Percentiles rank a stretch among this genome's conserved stretches.
phyloP scores from a whole-genome alignment of 2,888 invertebrate species.

The Phalera bucephala region DNA sequence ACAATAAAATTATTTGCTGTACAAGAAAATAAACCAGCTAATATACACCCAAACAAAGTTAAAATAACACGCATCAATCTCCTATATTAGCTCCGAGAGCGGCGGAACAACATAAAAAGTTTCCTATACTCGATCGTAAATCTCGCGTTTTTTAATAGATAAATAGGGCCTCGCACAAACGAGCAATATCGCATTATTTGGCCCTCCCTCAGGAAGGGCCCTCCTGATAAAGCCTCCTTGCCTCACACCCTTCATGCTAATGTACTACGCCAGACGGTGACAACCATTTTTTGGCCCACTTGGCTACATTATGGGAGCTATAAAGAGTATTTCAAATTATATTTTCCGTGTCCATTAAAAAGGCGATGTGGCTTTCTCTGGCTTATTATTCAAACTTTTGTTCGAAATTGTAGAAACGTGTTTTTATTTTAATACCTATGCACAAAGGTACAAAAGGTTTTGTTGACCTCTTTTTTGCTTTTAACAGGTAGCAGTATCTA shows the following conservation, averaged over 20 bases:
- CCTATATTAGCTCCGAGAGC: conserved; percentile 69
- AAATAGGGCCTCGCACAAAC: conserved; percentile 82
- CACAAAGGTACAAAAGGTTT: conserved; percentile 28
- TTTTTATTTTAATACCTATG: conserved; percentile 21
- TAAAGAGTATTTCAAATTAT: conserved; percentile 83
- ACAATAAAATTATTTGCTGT: conserved; percentile 22
- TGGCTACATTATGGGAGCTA: conserved; percentile 78
- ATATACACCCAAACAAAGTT: conserved; percentile 47
- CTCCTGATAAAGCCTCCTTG: conserved; percentile 80
- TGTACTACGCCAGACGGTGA: conserved; percentile 82
- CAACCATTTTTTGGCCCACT: conserved; percentile 83
- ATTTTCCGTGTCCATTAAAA: conserved; percentile 80
- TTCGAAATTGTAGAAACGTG: conserved; percentile 34
- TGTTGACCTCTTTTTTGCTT: conserved; percentile 36
- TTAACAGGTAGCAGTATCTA: conserved; percentile 60
- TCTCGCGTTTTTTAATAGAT: conserved; percentile 82
- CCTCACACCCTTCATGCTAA: conserved; percentile 82
- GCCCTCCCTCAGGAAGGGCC: conserved; percentile 82
- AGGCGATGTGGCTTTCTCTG: conserved; percentile 65
- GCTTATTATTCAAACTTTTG: conserved; percentile 59
- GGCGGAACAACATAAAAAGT: conserved; percentile 77
- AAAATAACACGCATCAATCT: conserved; percentile 75
- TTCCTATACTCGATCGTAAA: conserved; percentile 76
- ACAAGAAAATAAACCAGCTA: conserved; percentile 38
- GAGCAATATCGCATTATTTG: conserved; percentile 83